Evolutionary conservation across 2,888 invertebrate genomes (phyloP).

Genomic region (Caenorhabditis auriculariae): DNA sequence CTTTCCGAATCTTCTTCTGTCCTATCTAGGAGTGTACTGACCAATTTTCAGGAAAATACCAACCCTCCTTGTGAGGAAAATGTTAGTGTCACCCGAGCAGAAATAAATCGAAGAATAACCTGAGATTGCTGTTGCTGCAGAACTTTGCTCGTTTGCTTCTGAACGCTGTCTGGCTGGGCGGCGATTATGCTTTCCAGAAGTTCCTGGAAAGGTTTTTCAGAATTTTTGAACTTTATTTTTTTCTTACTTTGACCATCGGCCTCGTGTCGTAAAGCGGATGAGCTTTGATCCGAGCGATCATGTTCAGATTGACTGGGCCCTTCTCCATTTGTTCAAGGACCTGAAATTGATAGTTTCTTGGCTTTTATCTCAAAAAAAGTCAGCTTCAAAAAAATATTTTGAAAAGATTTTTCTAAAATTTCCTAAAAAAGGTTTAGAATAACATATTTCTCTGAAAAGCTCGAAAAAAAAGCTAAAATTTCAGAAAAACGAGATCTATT

Average conservation of each 20-base stretch:
- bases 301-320: conserved; percentile 59
- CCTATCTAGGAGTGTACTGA: too few species aligned
- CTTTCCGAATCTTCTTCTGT: too few species aligned
- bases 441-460: too few species aligned
- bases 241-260: conserved; percentile 57
- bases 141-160: conserved; percentile 56
- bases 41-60: too few species aligned
- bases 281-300: conserved; percentile 57
- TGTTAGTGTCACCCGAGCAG: too few species aligned
- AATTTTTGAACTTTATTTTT: background rate
- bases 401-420: too few species aligned
- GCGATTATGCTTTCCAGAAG: conserved; percentile 44
- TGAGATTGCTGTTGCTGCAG: conserved; percentile 45
- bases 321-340: conserved; percentile 62
- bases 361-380: too few species aligned
- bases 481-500: background rate
- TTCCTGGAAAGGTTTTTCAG: conserved; percentile 9
- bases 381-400: too few species aligned
- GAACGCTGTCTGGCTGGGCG: conserved; percentile 54
- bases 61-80: too few species aligned
- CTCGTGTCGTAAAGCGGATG: conserved; percentile 60
- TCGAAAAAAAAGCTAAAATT: background rate
- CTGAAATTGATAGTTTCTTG: conserved; percentile 14
- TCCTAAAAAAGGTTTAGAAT: too few species aligned
- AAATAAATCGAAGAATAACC: too few species aligned